These are phyloP conservation scores for Coenonympha arcania DNA, from an alignment of 2,888 invertebrate species.

Conservation along the genomic window DNA sequence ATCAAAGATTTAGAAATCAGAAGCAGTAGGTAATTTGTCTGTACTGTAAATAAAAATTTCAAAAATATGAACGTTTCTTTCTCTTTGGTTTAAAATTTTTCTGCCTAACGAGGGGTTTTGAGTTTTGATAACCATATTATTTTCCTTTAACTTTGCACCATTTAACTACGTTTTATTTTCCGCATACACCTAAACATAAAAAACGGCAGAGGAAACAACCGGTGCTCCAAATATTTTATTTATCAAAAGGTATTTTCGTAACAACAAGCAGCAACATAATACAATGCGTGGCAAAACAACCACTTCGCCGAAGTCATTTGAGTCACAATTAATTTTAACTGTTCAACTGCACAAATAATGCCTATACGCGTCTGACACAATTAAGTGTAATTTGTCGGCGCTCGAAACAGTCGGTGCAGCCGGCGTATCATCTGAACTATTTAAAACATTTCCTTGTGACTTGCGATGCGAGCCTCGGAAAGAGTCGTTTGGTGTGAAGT, in stretches of 20 bases:
- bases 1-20: too few relatives aligned
- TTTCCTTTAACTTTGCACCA: not conserved
- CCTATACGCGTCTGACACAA: conserved; percentile 11
- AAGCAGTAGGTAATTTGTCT: too few relatives aligned
- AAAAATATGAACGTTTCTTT: too few relatives aligned
- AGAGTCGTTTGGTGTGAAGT: too few relatives aligned
- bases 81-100: too few relatives aligned
- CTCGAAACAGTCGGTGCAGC: conserved; percentile 4
- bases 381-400: conserved; percentile 15
- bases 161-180: not conserved
- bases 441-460: not conserved
- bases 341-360: conserved; percentile 14
- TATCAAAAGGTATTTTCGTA: not conserved
- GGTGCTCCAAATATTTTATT: not conserved
- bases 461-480: too few relatives aligned
- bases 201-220: not conserved
- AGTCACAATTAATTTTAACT: conserved; percentile 18
- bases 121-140: not conserved
- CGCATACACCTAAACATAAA: not conserved
- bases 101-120: too few relatives aligned
- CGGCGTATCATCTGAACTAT: conserved; percentile 2
- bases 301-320: conserved; percentile 7
- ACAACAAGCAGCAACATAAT: not conserved
- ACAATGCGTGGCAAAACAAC: conserved; percentile 2
- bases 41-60: too few relatives aligned